Evolutionary conservation across 2,797 vertebrate species (phyloP).

Genomic region (Spinus olivaceus): DNA sequence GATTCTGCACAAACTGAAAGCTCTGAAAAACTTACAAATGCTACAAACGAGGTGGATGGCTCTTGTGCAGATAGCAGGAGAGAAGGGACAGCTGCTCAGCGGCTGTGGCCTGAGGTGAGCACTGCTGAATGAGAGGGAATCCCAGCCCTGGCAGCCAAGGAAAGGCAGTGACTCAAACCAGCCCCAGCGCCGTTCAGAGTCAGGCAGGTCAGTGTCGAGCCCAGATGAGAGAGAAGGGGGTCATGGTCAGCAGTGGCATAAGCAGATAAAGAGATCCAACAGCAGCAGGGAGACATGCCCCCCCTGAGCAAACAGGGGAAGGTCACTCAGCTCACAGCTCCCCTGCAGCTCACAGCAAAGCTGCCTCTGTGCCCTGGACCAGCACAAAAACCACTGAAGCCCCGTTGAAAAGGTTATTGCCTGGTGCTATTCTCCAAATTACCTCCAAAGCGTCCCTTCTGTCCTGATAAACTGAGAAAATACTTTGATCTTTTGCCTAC

Average conservation of each 20-base stretch:
- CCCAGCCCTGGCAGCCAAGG: neutral
- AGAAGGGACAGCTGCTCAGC: neutral
- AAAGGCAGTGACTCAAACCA: neutral
- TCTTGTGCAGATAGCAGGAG: neutral
- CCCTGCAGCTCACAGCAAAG: neutral
- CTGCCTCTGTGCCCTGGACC: neutral
- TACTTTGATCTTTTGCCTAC: neutral
- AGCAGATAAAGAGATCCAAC: constrained; percentile 26
- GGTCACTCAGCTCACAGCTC: neutral
- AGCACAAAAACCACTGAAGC: neutral
- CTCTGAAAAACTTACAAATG: neutral
- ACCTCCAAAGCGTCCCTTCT: neutral
- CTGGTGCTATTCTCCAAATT: neutral
- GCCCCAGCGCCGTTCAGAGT: neutral
- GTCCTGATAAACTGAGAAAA: neutral
- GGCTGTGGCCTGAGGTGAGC: neutral
- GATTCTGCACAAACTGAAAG: neutral
- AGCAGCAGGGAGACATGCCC: neutral
- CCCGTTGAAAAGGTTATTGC: neutral
- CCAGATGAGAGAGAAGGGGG: neutral
- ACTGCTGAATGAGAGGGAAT: neutral
- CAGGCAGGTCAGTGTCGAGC: neutral
- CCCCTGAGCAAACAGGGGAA: neutral
- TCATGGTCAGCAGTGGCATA: neutral
- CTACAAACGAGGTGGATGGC: neutral